Evolutionary conservation across 2,797 vertebrate genomes (phyloP).

Genomic region (Linurgus olivaceus): DNA sequence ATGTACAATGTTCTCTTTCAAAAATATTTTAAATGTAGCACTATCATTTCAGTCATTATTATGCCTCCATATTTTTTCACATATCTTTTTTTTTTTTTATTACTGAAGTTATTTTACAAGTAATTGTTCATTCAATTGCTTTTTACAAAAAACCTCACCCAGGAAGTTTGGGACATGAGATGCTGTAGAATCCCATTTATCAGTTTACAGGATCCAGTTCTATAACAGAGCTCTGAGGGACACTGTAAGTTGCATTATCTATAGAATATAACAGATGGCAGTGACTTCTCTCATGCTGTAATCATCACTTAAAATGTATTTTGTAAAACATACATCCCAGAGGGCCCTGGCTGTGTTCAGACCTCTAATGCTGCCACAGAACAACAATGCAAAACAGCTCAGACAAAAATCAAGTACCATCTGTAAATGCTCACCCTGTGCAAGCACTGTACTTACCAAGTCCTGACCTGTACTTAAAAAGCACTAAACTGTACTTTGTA

Average conservation of each 20-base stretch:
- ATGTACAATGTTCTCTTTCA: not conserved
- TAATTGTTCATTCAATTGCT: not conserved
- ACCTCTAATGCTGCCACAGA: not conserved
- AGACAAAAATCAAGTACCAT: not conserved
- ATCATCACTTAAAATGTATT: not conserved
- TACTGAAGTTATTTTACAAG: not conserved
- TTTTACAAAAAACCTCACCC: not conserved
- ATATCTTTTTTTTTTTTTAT: not conserved
- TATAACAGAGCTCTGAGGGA: not conserved
- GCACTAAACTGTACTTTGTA: not conserved
- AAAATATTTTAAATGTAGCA: not conserved
- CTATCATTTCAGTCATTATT: not conserved
- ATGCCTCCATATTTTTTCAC: not conserved
- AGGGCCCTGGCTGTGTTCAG: not conserved
- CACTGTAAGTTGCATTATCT: not conserved
- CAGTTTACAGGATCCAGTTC: not conserved
- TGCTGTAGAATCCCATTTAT: not conserved
- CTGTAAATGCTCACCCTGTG: not conserved
- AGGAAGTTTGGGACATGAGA: not conserved
- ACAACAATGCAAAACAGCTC: not conserved
- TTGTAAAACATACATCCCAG: not conserved
- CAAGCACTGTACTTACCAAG: not conserved
- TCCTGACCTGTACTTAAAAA: not conserved
- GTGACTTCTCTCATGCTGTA: not conserved
- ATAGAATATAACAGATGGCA: not conserved